Evolutionary conservation across 2,888 invertebrate genomes (phyloP).

Genomic region (Cantharis rustica): DNA sequence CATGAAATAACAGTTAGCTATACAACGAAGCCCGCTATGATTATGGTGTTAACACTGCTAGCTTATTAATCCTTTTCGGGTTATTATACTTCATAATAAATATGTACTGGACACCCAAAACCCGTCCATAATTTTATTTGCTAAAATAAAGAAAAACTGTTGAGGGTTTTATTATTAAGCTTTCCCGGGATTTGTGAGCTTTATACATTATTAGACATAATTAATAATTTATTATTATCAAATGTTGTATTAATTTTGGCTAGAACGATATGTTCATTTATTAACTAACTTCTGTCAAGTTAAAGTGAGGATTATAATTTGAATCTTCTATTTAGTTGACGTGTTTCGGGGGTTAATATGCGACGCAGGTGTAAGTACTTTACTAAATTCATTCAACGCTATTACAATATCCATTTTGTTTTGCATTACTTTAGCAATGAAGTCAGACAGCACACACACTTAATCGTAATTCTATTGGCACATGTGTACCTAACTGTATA

Average conservation of each 20-base stretch:
- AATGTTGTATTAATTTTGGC: slow-evolving; percentile 1
- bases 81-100: slow-evolving; percentile 26
- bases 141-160: not conserved
- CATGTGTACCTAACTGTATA: slow-evolving; percentile 14
- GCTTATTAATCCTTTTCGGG: slow-evolving; percentile 42
- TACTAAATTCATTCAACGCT: slow-evolving; percentile 45
- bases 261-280: slow-evolving; percentile 1
- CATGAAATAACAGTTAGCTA: slow-evolving; percentile 48
- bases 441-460: slow-evolving; percentile 38
- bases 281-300: slow-evolving; percentile 9
- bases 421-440: slow-evolving; percentile 41
- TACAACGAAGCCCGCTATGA: slow-evolving; percentile 42
- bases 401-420: slow-evolving; percentile 47
- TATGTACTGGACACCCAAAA: slow-evolving; percentile 1
- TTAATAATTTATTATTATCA: not conserved
- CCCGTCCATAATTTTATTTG: slow-evolving; percentile 12
- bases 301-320: slow-evolving; percentile 13
- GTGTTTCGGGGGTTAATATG: slow-evolving; percentile 28
- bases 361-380: slow-evolving; percentile 45
- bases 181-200: not conserved
- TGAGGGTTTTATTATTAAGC: not conserved
- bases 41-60: slow-evolving; percentile 41
- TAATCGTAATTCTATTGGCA: slow-evolving; percentile 28
- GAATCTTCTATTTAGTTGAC: slow-evolving; percentile 14
- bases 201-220: not conserved